Conservation (phyloP, 2,888 invertebrate genomes). For the Chrysopilus asiliformis region DNA sequence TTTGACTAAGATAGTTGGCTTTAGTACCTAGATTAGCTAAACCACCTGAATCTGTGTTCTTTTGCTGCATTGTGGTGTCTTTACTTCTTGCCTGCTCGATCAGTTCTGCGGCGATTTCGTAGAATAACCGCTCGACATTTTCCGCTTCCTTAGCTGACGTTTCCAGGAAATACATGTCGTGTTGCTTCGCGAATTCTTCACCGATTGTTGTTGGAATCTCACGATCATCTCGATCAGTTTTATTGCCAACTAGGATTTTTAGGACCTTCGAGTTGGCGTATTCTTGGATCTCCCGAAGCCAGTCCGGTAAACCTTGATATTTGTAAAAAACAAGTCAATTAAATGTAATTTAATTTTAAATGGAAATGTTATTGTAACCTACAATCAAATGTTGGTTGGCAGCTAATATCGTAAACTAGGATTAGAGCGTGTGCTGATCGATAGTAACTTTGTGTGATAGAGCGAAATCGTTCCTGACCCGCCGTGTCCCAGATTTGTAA, state of each 20-base stretch:
- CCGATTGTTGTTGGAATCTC: constrained; percentile 86
- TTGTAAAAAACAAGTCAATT: too few species aligned
- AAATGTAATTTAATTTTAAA: too few species aligned
- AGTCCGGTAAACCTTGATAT: constrained; percentile 88
- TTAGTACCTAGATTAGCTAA: constrained; percentile 18
- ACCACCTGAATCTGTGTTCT: constrained; percentile 12
- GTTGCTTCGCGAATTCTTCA: constrained; percentile 87
- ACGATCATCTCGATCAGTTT: constrained; percentile 90
- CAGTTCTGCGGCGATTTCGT: constrained; percentile 88
- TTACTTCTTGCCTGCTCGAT: constrained; percentile 86
- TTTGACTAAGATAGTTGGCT: constrained; percentile 18
- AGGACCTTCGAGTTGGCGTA: constrained; percentile 92
- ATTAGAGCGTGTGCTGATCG: constrained; percentile 94
- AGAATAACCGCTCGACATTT: constrained; percentile 91
- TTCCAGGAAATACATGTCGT: constrained; percentile 96
- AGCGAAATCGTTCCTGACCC: constrained; percentile 91
- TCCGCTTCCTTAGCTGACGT: constrained; percentile 97
- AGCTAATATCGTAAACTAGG: constrained; percentile 92
- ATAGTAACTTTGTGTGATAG: constrained; percentile 96
- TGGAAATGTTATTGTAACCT: too few species aligned
- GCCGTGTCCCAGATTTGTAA: constrained; percentile 99
- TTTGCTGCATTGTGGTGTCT: constrained; percentile 34
- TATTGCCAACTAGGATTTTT: constrained; percentile 93
- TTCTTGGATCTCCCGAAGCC: constrained; percentile 94
- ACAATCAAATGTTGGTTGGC: constrained; percentile 97